Evolutionary conservation across 2,888 invertebrate species (phyloP).

Genomic region (Hemithea aestivaria): DNA sequence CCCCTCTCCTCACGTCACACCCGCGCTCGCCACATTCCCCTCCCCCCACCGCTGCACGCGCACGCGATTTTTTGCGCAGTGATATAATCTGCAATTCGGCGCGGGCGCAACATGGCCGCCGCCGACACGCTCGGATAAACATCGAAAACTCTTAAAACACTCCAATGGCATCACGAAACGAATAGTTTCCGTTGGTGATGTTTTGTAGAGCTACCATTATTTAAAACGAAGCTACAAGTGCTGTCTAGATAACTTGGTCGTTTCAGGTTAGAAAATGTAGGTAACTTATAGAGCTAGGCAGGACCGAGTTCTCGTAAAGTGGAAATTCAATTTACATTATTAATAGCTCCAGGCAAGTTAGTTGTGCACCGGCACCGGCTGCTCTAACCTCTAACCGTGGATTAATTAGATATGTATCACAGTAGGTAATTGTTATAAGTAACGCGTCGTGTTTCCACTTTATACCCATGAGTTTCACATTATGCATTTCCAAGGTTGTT

Average conservation of each 20-base stretch:
- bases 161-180: constrained; percentile 5
- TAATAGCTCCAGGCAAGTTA: constrained; percentile 18
- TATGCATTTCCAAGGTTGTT: constrained; percentile 23
- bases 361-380: constrained; percentile 17
- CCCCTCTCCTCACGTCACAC: constrained; percentile 21
- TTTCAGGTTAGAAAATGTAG: constrained; percentile 13
- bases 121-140: constrained; percentile 31
- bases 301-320: constrained; percentile 6
- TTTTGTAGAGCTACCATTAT: constrained; percentile 1
- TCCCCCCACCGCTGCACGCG: constrained; percentile 41
- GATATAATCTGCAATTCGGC: constrained; percentile 76
- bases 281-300: not conserved
- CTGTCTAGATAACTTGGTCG: no score
- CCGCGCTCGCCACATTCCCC: constrained; percentile 21
- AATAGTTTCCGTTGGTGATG: constrained; percentile 8
- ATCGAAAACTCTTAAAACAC: constrained; percentile 20
- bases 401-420: constrained; percentile 27
- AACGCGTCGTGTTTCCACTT: constrained; percentile 17
- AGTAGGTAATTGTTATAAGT: constrained; percentile 21
- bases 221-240: no score
- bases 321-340: constrained; percentile 25
- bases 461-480: constrained; percentile 18
- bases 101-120: constrained; percentile 67
- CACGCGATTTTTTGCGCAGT: constrained; percentile 70
- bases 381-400: constrained; percentile 8